Base-by-base conservation (phyloP, 2,888 invertebrate genomes). In the Clistopyga incitator region DNA sequence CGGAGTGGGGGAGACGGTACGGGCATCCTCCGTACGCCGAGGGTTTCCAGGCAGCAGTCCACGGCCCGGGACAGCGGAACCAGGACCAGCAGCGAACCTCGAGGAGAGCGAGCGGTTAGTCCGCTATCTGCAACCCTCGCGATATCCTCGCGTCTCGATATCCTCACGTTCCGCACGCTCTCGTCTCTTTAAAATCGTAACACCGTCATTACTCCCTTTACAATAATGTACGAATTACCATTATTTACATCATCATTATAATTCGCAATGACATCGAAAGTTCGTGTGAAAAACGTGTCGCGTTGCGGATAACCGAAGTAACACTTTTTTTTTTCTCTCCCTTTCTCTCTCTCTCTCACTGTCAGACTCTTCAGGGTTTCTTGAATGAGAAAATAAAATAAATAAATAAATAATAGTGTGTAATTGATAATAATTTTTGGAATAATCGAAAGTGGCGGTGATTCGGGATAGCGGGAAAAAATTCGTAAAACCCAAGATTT, bases 1-100 rank as follows among this genome's bases (percentile, higher is more conserved):
- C 83, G 86, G 86, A 86, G 87, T 87, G 86, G 84, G 86, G 85
- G 87, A 84, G 82, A 82, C 81, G 72, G 82, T 83, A 88, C 86
- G 87, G 88, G 87, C 86, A 88, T 85, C 88, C 85, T 89, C 90
- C 89, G 91, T 90, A 91, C 87, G 88, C 89, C 89, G 89, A 90
- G 90, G 91, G 90, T 91, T 90, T 92, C 91, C 89, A 91, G 91
- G 90, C 90, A 90, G 89, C 91, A 92, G 92, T 92, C 90, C 91
- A 90, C 91, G 91, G 91, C 92, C 92, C 91, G 91, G 91, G 92
- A 91, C 90, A 90, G 90, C 88, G 89, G 89, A 90, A 92, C 89
- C 91, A 90, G 91, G 92, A 92, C 90, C 90, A 89, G 85, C 88
- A 84, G 84, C n/a, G n/a, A n/a, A n/a, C 71, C 86, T 83, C 78